Evolutionary conservation across 2,113 vertebrate species (phyloP), one percentile per base, ranked within the genome.

Genomic region (Lates calcarifer): DNA sequence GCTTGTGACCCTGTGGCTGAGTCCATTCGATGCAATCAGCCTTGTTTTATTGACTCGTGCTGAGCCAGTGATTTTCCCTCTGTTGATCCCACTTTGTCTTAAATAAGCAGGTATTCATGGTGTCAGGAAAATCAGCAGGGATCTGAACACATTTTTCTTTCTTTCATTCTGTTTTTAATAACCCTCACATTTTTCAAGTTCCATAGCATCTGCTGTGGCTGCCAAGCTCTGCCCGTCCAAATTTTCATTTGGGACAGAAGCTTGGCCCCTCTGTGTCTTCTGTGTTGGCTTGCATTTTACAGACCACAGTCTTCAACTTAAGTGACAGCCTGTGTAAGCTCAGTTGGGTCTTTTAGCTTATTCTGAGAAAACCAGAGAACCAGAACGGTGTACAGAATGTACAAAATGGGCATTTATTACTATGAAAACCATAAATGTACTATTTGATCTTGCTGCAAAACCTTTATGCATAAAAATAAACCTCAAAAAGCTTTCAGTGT

Each of bases 1-100:
- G 49, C 79, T 73, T 74, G 28, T 74, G 72, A 89, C 74, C 63
- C 51, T 26, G 22, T 33, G 28, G 57, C 53, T 2, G 22, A 53
- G 45, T 74, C 66, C 70, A 71, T 84, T 86, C 69, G 84, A 81
- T 55, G 28, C 82, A 88, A 86, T 87, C 64, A 71, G 70, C 81
- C 24, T 37, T 29, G 49, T 82, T 84, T 88, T 82, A 87, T 58
- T 69, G 49, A 71, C 77, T 82, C 3, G 8, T 14, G 9, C 66
- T 61, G 67, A 82, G 71, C 39, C 62, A 31, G 13, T 75, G 67
- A 61, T 71, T 86, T 66, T 68, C 66, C 58, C 41, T 47, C 73
- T 69, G 82, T 63, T 73, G 78, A 68, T 58, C 79, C 68, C 66
- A 51, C 53, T 82, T 80, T 69, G 53, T 84, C 35, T 66, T 76